Evolutionary conservation across 2,797 vertebrate species (phyloP), one percentile per base, ranked within the genome.

Genomic region (Paramormyrops hopkinsi): DNA sequence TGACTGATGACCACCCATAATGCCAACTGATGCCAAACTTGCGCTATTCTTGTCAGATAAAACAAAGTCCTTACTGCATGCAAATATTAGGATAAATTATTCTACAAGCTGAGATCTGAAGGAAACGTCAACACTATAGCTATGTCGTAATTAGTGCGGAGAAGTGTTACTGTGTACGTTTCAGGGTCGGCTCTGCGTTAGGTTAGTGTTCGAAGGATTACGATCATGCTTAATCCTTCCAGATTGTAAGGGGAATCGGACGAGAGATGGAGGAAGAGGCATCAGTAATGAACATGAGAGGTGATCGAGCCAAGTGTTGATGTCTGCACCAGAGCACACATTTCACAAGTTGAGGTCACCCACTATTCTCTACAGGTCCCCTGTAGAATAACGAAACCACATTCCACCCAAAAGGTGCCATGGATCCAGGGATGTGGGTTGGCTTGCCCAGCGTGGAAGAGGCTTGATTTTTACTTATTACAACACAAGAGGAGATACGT

Each of bases 311-410:
- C 46, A 87, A 11, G 65, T 65, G 53, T 65, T 0, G 25, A 85
- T 29, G 46, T 87, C 14, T 82, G 76, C 76, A 41, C 89, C 84
- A 73, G 88, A 86, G 89, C 48, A 90, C 59, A 88, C 85, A 65
- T 14, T 41, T 89, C 89, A 90, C 62, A 83, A 69, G 44, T 88
- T 82, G 76, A 79, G 65, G 14, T 50, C 86, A 76, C 88, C 87
- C 46, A 85, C 53, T 83, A 90, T 33, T 73, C 46, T 88, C 79
- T 90, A 90, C 6, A 89, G 73, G 54, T 19, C 44, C 8, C 17
- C 51, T 48, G 89, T 89, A 89, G 89, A 90, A 73, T 91, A 90
- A 92, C 65, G 62, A 89, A 93, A 93, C 1, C 86, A 88, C 87
- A 88, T 90, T 88, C 73, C 82, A 54, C 91, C 92, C 93, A 91